Evolutionary conservation across 2,888 invertebrate genomes (phyloP).

Genomic region (Bellardia bayeri): DNA sequence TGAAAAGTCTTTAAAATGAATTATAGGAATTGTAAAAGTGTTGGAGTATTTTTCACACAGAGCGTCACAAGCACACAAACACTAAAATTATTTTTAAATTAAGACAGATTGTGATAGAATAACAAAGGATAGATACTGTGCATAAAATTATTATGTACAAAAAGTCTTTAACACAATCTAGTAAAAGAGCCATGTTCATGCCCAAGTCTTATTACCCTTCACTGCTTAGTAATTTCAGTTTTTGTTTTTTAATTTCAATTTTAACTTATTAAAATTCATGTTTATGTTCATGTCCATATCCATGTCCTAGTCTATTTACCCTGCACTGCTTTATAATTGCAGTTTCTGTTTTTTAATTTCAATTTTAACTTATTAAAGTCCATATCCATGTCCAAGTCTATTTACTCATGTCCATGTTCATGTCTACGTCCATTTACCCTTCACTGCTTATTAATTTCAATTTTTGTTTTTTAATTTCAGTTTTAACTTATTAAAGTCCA

Average conservation of each 20-base stretch:
- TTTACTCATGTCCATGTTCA: no score
- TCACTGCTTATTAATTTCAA: neutral
- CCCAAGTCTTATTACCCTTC: neutral
- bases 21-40: neutral
- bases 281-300: no score
- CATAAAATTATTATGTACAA: no score
- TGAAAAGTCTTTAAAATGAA: slow-evolving; percentile 3
- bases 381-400: no score
- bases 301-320: no score
- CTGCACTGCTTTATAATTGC: no score
- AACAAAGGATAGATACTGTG: no score
- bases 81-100: slow-evolving; percentile 1
- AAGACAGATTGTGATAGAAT: no score
- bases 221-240: neutral
- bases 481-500: neutral
- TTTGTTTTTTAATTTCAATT: neutral
- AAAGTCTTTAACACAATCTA: no score
- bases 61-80: slow-evolving; percentile 13
- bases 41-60: neutral
- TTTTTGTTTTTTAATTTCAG: neutral
- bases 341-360: no score
- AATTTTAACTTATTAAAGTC: no score
- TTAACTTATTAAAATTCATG: slow-evolving; percentile 4
- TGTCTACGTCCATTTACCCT: neutral
- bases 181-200: no score